Evolutionary conservation across 2,113 vertebrate genomes (phyloP).

Genomic region (Progne subis): DNA sequence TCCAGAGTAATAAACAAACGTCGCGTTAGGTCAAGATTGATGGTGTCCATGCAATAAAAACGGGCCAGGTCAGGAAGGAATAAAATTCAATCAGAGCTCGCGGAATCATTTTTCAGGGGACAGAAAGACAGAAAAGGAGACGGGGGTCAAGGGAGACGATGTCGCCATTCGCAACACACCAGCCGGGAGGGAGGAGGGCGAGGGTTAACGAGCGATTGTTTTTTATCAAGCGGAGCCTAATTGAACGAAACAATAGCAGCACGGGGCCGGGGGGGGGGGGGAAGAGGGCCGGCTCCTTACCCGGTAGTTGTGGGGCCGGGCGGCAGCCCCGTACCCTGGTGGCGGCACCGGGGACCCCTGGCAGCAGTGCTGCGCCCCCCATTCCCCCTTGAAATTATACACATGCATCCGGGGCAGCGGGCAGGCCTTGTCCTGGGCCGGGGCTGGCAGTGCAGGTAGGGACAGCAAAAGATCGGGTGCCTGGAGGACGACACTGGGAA

Average conservation of each 20-base stretch:
- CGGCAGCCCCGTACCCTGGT: neutral
- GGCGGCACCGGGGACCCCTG: neutral
- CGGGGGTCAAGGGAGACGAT: slow-evolving; percentile 79
- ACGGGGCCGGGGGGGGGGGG: neutral
- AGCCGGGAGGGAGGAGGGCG: neutral
- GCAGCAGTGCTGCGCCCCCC: neutral
- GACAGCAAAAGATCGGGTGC: neutral
- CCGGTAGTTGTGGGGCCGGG: neutral
- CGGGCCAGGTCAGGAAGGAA: slow-evolving; percentile 87
- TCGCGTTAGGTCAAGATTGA: slow-evolving; percentile 92
- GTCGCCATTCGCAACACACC: slow-evolving; percentile 69
- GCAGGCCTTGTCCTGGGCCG: neutral
- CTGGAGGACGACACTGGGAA: neutral
- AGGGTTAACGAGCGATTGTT: slow-evolving; percentile 48
- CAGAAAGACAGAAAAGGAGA: slow-evolving; percentile 80
- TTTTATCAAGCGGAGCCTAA: slow-evolving; percentile 42
- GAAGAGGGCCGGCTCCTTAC: neutral
- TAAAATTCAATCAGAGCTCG: slow-evolving; percentile 85
- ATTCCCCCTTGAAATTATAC: neutral
- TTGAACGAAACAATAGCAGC: slow-evolving; percentile 33
- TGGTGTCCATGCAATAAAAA: slow-evolving; percentile 81
- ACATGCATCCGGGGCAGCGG: neutral
- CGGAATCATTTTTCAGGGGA: slow-evolving; percentile 86
- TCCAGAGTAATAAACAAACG: slow-evolving; percentile 91
- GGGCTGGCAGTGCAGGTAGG: neutral